Base-by-base conservation (phyloP, 2,797 vertebrate species). In the Coreius guichenoti region DNA sequence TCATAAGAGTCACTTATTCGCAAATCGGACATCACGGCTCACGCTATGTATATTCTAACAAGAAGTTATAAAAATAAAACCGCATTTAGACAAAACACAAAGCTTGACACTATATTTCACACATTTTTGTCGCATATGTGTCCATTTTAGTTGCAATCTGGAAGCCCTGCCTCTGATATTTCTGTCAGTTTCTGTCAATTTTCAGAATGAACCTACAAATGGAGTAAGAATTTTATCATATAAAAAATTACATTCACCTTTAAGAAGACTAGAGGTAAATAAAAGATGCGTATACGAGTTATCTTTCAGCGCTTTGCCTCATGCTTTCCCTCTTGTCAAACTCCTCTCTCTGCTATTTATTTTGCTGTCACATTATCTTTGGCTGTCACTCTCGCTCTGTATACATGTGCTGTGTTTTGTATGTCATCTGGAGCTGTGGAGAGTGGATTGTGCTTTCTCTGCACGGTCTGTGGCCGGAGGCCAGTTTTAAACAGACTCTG, bases 401-500 rank as follows among this genome's bases (percentile, higher is more conserved):
- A 33, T 82, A 47, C 58, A 68, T 61, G 76, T 6, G 39, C 56
- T 58, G 63, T 75, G 43, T 75, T 86, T 82, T 70, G 75, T 83
- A 70, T 88, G 73, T 88, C 75, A 81, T 86, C 80, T 81, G 83
- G 84, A 81, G 86, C 84, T 45, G 82, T 81, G 76, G 80, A 84
- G 82, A 86, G 70, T 45, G 68, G 68, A 70, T 84, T 88, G 81
- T 81, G 86, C 84, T 83, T 82, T 85, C 88, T 86, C 86, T 77
- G 47, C 78, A 83, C 70, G 78, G 81, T 73, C 86, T 87, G 89
- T 86, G 89, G 87, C 87, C 36, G 39, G 39, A 73, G 86, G 86
- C 82, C 72, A 87, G 79, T 85, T 87, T 89, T 39, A 54, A 86
- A 83, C 86, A 83, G 86, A 82, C 89, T 90, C 90, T 91, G 93